Evolutionary conservation across 2,113 vertebrate genomes (phyloP).

Genomic region (Gambusia affinis): DNA sequence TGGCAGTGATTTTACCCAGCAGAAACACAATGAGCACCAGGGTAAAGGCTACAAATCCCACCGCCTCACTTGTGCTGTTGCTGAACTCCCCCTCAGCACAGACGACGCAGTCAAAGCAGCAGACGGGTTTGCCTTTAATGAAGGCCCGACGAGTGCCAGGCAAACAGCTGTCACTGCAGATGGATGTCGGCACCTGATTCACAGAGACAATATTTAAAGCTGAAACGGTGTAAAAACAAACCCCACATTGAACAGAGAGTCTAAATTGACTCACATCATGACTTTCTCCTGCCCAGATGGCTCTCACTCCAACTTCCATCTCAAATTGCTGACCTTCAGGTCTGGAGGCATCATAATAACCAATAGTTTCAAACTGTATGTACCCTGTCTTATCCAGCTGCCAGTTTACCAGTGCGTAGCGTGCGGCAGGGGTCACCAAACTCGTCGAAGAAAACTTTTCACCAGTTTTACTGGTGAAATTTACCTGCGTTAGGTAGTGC

Average conservation of each 20-base stretch:
- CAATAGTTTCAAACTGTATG: constrained; percentile 75
- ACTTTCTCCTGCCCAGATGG: constrained; percentile 74
- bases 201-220: constrained; percentile 8
- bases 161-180: constrained; percentile 81
- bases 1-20: constrained; percentile 57
- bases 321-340: constrained; percentile 74
- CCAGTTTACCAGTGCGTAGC: constrained; percentile 81
- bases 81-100: constrained; percentile 82
- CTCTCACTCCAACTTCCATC: constrained; percentile 67
- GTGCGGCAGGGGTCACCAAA: constrained; percentile 78
- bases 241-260: neutral
- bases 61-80: constrained; percentile 82
- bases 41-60: constrained; percentile 59
- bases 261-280: constrained; percentile 52
- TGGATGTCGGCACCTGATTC: constrained; percentile 74
- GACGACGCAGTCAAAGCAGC: constrained; percentile 81
- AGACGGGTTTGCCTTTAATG: constrained; percentile 78
- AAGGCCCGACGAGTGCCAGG: constrained; percentile 76
- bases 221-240: neutral
- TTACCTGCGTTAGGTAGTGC: constrained; percentile 76
- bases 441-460: constrained; percentile 78
- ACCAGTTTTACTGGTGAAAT: constrained; percentile 77
- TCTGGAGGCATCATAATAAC: constrained; percentile 76
- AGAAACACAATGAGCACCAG: constrained; percentile 66
- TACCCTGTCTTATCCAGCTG: constrained; percentile 69